A percentile compares a stretch with the other conserved stretches of the same genome.
Evolutionary conservation across 2,888 invertebrate species (phyloP).

Genomic region (Papilio elwesi): DNA sequence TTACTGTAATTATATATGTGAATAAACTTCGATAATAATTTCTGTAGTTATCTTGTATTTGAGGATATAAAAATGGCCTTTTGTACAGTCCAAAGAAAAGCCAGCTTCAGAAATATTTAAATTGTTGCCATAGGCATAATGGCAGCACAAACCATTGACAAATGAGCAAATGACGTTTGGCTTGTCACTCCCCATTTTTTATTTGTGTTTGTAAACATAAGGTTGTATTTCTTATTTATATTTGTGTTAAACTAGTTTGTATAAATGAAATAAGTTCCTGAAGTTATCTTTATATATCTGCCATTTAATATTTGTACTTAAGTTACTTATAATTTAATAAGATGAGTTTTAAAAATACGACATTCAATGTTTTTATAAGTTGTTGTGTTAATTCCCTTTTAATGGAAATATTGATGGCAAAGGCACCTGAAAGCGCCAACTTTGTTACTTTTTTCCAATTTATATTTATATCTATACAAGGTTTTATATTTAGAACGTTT

Average conservation of each 20-base stretch:
- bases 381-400: constrained; percentile 71
- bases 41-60: too few relatives aligned
- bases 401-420: constrained; percentile 77
- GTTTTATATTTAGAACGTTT: constrained; percentile 55
- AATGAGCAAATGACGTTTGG: too few relatives aligned
- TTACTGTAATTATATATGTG: too few relatives aligned
- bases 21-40: too few relatives aligned
- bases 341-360: background rate
- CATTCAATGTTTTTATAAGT: constrained; percentile 45
- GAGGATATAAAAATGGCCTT: too few relatives aligned
- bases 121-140: too few relatives aligned
- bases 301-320: background rate
- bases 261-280: background rate
- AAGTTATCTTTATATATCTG: background rate
- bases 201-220: background rate
- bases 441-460: constrained; percentile 76
- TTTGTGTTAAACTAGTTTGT: background rate
- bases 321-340: background rate
- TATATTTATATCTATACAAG: constrained; percentile 69
- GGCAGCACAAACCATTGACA: too few relatives aligned
- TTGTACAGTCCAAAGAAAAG: too few relatives aligned
- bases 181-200: background rate
- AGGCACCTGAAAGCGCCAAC: constrained; percentile 66
- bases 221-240: background rate
- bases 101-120: too few relatives aligned